Base-by-base conservation (phyloP, 2,888 invertebrate species). In the Drosophila algonquin region DNA sequence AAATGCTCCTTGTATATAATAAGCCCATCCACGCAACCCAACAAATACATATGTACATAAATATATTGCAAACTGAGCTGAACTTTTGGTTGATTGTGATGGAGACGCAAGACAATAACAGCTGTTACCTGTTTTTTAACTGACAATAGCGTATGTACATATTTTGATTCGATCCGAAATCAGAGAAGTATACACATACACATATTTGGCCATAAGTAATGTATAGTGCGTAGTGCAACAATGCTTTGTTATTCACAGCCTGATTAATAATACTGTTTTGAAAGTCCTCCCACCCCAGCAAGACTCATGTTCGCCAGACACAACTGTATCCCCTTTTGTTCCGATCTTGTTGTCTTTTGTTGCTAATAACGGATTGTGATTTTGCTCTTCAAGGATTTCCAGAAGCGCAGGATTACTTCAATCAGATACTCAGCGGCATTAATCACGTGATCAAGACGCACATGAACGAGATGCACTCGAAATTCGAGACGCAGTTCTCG, bases 401-500 rank as follows among this genome's bases (percentile, higher is more conserved):
- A 63, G 95, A 95, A 90, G 95, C 96, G 83, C 96, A 97, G 88
- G 96, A 96, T 90, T 96, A 96, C 92, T 95, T 96, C 90, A 95
- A 95, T 45, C 96, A 96, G 91, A 95, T 97, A 27, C 93, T 97
- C 53, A 92, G 95, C 77, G 97, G 95, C 71, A 96, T 97, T 72
- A 96, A 96, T 90, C 95, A 96, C 90, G 95, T 97, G 54, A 96
- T 97, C 92, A 96, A 96, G 92, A 94, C 94, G 24, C 95, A 95
- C 91, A 93, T 95, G 73, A 94, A 94, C 79, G 95, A 95, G 65
- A 94, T 95, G 77, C 95, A 95, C 91, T 94, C 94, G 60, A 95
- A 95, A 90, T 95, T 95, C 91, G 95, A 95, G 89, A 94, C 94
- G 79, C 94, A 96, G 65, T 96, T 96, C 90, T 94, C 95, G 68